Conservation (phyloP, 2,797 vertebrate species). For the Ceyx erithaca region DNA sequence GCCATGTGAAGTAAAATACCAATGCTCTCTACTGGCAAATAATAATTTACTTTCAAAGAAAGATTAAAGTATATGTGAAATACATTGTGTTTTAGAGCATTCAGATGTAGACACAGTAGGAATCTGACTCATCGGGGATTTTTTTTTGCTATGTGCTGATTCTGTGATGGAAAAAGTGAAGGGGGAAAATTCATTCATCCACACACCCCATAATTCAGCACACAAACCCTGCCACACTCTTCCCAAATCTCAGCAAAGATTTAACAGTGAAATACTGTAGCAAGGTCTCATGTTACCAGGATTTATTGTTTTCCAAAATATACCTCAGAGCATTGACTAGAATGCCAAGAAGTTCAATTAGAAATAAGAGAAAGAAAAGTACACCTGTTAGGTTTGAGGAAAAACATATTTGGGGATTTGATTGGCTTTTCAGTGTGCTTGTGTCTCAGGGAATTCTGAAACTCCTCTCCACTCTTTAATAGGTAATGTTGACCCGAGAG, state of each 20-base stretch:
- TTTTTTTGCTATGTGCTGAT: not conserved
- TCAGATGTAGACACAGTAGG: not conserved
- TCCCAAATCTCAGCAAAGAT: constrained; percentile 46
- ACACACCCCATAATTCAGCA: constrained; percentile 50
- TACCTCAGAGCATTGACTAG: not conserved
- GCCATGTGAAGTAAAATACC: not conserved
- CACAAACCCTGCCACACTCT: not conserved
- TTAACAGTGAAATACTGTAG: constrained; percentile 44
- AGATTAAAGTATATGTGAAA: not conserved
- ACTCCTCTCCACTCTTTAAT: not conserved
- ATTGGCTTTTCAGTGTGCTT: not conserved
- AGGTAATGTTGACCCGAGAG: not conserved
- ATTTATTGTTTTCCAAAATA: constrained; percentile 59
- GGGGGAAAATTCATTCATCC: not conserved
- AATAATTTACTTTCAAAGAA: not conserved
- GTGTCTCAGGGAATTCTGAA: not conserved
- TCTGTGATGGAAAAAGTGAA: not conserved
- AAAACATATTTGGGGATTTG: not conserved
- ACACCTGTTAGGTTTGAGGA: constrained; percentile 15
- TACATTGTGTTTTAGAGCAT: not conserved
- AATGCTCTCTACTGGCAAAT: not conserved
- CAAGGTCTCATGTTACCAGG: constrained; percentile 43
- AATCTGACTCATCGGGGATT: constrained; percentile 15
- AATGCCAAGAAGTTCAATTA: constrained; percentile 44
- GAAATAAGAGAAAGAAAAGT: constrained; percentile 37